Percentiles rank a stretch among this genome's conserved stretches.
Conservation (phyloP, 1,140 invertebrate genomes). For the Drosophila parvula region DNA sequence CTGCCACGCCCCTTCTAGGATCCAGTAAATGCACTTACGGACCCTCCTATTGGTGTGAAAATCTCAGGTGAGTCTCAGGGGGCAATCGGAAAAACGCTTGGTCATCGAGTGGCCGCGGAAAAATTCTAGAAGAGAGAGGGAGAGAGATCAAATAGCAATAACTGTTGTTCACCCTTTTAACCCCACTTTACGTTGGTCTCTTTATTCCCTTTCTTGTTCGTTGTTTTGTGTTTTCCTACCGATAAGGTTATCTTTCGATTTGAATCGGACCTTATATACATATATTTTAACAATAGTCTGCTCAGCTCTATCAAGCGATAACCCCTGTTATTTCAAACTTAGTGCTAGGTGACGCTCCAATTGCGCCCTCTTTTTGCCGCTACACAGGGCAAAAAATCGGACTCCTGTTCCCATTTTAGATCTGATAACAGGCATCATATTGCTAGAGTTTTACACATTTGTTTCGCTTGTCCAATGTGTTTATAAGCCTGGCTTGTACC, state of each 20-base stretch:
- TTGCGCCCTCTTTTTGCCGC: constrained; percentile 6
- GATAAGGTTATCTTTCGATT: constrained; percentile 41
- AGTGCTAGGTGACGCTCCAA: constrained; percentile 14
- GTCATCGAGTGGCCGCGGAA: constrained; percentile 27
- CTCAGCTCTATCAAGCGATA: constrained; percentile 23
- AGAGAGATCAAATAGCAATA: background rate
- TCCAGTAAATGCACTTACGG: constrained; percentile 90
- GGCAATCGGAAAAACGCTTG: constrained; percentile 38
- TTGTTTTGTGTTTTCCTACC: constrained; percentile 22
- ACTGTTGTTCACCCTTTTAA: constrained; percentile 28
- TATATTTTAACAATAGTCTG: too few relatives aligned
- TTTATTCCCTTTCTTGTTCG: constrained; percentile 6
- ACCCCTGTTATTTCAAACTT: constrained; percentile 47
- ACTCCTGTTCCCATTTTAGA: constrained; percentile 1
- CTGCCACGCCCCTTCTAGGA: constrained; percentile 85
- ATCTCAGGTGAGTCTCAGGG: constrained; percentile 87
- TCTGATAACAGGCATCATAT: too few relatives aligned
- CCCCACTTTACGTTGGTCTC: constrained; percentile 21
- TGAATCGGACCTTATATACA: constrained; percentile 6
- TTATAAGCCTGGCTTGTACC: background rate
- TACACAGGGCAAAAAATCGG: constrained; percentile 1
- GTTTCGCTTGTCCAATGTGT: background rate
- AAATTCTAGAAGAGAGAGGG: constrained; percentile 24
- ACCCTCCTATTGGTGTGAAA: constrained; percentile 93
- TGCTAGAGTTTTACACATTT: background rate